Evolutionary conservation across 2,113 vertebrate species (phyloP).

Genomic region (Stegastes partitus): DNA sequence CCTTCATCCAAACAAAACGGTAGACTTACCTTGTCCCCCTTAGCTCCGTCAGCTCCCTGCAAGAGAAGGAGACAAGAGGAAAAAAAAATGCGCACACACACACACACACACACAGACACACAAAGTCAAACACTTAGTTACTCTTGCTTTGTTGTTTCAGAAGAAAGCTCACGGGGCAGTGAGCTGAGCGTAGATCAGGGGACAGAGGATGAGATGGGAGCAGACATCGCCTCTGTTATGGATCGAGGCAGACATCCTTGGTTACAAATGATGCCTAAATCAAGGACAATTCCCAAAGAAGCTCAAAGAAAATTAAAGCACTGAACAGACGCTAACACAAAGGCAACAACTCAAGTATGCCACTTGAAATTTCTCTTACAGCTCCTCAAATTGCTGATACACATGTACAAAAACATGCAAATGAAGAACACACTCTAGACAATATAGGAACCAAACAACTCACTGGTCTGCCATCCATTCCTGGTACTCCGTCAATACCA

Average conservation of each 20-base stretch:
- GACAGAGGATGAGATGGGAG: constrained; percentile 78
- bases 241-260: constrained; percentile 74
- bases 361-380: constrained; percentile 19
- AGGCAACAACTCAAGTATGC: constrained; percentile 34
- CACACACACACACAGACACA: constrained; percentile 51
- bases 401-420: constrained; percentile 38
- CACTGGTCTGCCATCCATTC: constrained; percentile 80
- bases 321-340: constrained; percentile 22
- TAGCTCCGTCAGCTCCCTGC: constrained; percentile 90
- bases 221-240: constrained; percentile 78
- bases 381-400: constrained; percentile 23
- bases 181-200: constrained; percentile 74
- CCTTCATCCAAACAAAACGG: constrained; percentile 80
- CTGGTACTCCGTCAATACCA: constrained; percentile 76
- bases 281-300: constrained; percentile 73
- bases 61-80: constrained; percentile 61
- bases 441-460: constrained; percentile 53
- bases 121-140: constrained; percentile 67
- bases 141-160: constrained; percentile 72
- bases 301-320: constrained; percentile 63
- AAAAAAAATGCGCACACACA: constrained; percentile 48
- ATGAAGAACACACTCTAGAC: background rate
- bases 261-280: constrained; percentile 73
- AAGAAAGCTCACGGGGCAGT: constrained; percentile 60
- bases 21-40: constrained; percentile 92